Evolutionary conservation across 2,113 vertebrate species (phyloP).

Genomic region (Chlamydotis undulata): DNA sequence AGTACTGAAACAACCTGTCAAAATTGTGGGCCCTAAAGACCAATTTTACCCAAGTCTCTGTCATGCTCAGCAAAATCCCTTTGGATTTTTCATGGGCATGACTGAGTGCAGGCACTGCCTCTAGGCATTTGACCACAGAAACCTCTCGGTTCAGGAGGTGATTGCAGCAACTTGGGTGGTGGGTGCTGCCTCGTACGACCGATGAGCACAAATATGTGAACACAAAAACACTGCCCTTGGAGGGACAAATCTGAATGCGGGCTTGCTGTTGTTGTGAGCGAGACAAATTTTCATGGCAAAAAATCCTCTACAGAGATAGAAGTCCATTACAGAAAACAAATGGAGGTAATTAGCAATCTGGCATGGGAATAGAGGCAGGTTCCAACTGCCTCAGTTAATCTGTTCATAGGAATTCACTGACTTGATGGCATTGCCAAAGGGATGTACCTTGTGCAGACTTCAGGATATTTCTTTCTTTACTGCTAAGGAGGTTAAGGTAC

Average conservation of each 20-base stretch:
- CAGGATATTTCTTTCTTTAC: background rate
- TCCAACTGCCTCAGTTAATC: background rate
- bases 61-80: background rate
- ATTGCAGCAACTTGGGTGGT: background rate
- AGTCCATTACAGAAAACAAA: background rate
- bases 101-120: background rate
- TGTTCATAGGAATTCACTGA: background rate
- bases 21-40: background rate
- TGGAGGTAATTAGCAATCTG: background rate
- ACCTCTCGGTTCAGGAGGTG: background rate
- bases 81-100: background rate
- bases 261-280: background rate
- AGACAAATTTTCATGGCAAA: background rate
- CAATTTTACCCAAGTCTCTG: background rate
- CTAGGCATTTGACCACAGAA: background rate
- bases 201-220: background rate
- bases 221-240: background rate
- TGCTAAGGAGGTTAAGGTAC: background rate
- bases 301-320: background rate
- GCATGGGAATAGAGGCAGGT: background rate
- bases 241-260: background rate
- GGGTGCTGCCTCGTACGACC: rapidly evolving
- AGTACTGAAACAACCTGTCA: background rate
- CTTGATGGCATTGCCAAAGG: background rate
- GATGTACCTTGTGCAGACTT: background rate